Evolutionary conservation across 2,113 vertebrate genomes (phyloP), one percentile per base, ranked within the genome.

Genomic region (Nansenia antarctica): DNA sequence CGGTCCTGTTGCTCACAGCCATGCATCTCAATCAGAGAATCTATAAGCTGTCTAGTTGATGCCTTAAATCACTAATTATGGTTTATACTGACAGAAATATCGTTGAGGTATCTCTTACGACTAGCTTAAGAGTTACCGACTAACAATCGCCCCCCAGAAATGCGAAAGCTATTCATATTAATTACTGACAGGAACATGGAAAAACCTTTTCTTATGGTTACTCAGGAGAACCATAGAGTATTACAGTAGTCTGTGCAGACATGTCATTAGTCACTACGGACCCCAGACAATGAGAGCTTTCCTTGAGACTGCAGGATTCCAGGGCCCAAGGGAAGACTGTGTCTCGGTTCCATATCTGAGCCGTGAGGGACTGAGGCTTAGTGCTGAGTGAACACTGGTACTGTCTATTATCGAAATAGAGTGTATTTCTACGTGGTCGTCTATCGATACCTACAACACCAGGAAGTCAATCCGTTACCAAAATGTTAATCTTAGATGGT

Each of bases 261-360:
- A 60, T 52, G 29, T 18, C 12, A n/a, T 15, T 26, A 63, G 27
- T 53, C n/a, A n/a, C n/a, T n/a, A n/a, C n/a, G n/a, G 30, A 54
- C 20, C 70, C 22, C 59, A 52, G 24, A 20, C 34, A 39, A 67
- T 22, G 18, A 60, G 27, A 55, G 52, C 45, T 31, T 73, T 73
- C 59, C 64, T 65, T 73, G 63, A 49, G 39, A 61, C 70, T 60
- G 70, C 18, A 52, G 70, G 57, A 53, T 73, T n/a, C 63, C 70
- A 73, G 24, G 57, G 31, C 39, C 62, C 37, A 47, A 24, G 35
- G n/a, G 63, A 39, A 54, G 62, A 72, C 34, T 53, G 45, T 22
- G 35, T 18, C 54, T 59, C 54, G 27, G 55, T 18, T 60, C 52
- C 35, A 45, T 32, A 6, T 57, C 49, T 54, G 63, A 31, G 42